phyloP scores from a whole-genome alignment of 2,113 vertebrate species.

The Motacilla alba region DNA sequence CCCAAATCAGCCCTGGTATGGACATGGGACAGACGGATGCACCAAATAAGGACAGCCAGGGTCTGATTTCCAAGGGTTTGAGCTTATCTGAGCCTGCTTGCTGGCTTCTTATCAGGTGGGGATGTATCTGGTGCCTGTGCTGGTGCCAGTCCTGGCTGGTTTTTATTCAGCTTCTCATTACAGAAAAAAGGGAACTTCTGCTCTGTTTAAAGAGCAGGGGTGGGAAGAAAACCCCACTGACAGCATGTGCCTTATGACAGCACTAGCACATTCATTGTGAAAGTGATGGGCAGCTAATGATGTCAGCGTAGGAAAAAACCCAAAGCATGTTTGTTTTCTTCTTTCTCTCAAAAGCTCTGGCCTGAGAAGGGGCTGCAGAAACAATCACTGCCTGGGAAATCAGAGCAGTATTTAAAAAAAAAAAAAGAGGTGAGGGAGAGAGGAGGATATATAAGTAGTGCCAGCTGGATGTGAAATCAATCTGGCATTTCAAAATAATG shows the following conservation, averaged over 20 bases:
- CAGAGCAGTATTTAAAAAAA: background rate
- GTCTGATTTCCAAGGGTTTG: background rate
- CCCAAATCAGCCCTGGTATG: background rate
- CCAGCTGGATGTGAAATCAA: slow-evolving; percentile 17
- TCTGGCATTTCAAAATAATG: slow-evolving; percentile 45
- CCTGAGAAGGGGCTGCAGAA: slow-evolving; percentile 9
- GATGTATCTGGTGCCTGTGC: background rate
- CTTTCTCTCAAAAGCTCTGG: background rate
- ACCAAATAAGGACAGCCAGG: background rate
- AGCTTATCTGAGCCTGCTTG: background rate
- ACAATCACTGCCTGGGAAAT: background rate
- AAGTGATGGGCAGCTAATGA: slow-evolving; percentile 30
- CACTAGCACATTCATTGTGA: background rate
- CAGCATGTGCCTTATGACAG: background rate
- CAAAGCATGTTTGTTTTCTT: background rate
- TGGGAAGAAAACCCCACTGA: background rate
- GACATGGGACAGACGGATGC: fast-evolving
- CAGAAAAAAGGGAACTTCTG: slow-evolving; percentile 8
- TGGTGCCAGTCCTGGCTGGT: background rate
- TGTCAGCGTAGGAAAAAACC: background rate
- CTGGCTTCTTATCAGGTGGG: fast-evolving
- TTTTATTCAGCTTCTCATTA: background rate
- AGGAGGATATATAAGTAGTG: background rate
- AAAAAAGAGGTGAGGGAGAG: background rate
- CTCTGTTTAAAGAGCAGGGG: background rate